phyloP scores from a whole-genome alignment of 2,888 invertebrate genomes.

The Chydorus sphaericus region DNA sequence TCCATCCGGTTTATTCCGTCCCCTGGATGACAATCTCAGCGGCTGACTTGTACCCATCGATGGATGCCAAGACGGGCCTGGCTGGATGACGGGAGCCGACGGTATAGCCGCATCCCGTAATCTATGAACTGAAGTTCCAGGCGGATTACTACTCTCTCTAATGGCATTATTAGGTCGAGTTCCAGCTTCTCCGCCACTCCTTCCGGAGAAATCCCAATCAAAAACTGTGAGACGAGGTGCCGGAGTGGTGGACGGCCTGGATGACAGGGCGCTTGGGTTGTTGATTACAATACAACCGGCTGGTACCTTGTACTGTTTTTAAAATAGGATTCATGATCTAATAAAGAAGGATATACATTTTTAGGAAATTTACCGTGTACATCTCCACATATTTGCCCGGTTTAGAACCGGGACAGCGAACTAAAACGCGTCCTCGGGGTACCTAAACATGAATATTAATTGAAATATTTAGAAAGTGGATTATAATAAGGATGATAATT shows the following conservation, averaged over 20 bases:
- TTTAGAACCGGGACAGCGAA: conserved; percentile 21
- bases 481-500: not conserved
- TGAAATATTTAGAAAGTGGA: not conserved
- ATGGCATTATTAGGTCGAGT: no score
- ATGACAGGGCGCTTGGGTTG: conserved; percentile 4
- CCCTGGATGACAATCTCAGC: no score
- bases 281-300: conserved; percentile 17
- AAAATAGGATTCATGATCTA: not conserved
- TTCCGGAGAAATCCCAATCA: conserved; percentile 4
- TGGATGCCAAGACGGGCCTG: conserved; percentile 7
- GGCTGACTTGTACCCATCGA: conserved; percentile 10
- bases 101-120: not conserved
- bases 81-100: conserved; percentile 2
- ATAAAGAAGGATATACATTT: not conserved
- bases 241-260: not conserved
- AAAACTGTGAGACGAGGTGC: conserved; percentile 6
- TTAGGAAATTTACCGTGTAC: conserved; percentile 18
- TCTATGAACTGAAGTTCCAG: not conserved
- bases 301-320: conserved; percentile 19
- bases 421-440: conserved; percentile 16
- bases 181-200: not conserved
- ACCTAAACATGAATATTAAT: not conserved
- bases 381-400: conserved; percentile 20
- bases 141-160: not conserved
- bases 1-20: no score